Evolutionary conservation across 1,140 invertebrate species (phyloP).

Genomic region (Drosophila auraria): DNA sequence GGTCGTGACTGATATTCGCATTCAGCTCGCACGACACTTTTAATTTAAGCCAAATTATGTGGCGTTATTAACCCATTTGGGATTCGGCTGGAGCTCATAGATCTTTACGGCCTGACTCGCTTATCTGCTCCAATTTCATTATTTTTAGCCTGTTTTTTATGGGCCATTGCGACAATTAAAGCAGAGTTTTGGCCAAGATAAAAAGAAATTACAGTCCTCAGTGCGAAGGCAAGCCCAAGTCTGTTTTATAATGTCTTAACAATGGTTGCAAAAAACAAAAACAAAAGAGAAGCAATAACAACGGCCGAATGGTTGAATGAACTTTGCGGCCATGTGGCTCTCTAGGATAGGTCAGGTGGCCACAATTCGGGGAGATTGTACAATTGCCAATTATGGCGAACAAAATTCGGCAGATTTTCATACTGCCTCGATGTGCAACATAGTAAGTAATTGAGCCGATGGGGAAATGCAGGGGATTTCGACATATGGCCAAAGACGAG

Average conservation of each 20-base stretch:
- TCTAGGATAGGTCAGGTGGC: slow-evolving; percentile 36
- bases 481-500: not conserved
- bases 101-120: slow-evolving; percentile 8
- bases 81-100: not conserved
- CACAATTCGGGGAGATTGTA: slow-evolving; percentile 9
- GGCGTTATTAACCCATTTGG: slow-evolving; percentile 6
- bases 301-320: slow-evolving; percentile 33
- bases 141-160: slow-evolving; percentile 27
- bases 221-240: slow-evolving; percentile 6
- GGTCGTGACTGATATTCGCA: slow-evolving; percentile 30
- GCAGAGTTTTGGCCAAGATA: slow-evolving; percentile 27
- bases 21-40: slow-evolving; percentile 14
- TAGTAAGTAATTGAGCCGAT: slow-evolving; percentile 2
- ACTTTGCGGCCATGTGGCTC: slow-evolving; percentile 37
- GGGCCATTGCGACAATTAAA: slow-evolving; percentile 44
- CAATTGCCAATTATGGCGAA: slow-evolving; percentile 26
- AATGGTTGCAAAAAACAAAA: slow-evolving; percentile 43
- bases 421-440: slow-evolving; percentile 22
- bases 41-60: not conserved
- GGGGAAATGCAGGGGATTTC: slow-evolving; percentile 9
- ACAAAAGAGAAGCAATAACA: not conserved
- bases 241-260: slow-evolving; percentile 34
- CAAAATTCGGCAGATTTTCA: slow-evolving; percentile 19
- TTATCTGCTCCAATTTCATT: slow-evolving; percentile 36
- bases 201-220: slow-evolving; percentile 39